Percentiles rank a stretch among this genome's conserved stretches.
These are phyloP conservation scores for Amyelois transitella DNA, from an alignment of 1,140 invertebrate species.

Conservation along the genomic window DNA sequence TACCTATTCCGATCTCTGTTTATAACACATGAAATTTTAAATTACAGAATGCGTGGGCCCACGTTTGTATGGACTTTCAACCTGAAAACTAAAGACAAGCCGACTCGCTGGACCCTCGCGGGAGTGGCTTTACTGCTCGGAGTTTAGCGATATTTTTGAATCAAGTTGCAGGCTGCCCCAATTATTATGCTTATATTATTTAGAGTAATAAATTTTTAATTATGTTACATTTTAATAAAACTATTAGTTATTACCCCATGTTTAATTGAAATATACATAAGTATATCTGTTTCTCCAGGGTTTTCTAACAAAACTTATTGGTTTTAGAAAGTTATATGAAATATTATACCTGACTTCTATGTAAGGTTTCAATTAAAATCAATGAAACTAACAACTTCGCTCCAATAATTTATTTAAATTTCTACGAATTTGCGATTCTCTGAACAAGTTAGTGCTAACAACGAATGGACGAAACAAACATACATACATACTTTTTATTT, in stretches of 20 bases:
- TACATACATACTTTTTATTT: conserved; percentile 5
- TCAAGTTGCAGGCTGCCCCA: background rate
- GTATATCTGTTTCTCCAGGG: too few species aligned
- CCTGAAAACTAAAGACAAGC: conserved; percentile 90
- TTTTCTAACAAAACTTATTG: too few species aligned
- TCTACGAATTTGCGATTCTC: background rate
- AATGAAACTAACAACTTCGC: too few species aligned
- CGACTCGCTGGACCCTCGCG: conserved; percentile 93
- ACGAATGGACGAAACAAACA: conserved; percentile 9
- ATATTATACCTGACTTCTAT: too few species aligned
- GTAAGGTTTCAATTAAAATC: too few species aligned
- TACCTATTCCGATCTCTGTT: too few species aligned
- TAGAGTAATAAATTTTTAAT: conserved; percentile 2
- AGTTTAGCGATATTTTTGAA: conserved; percentile 64
- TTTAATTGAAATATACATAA: too few species aligned
- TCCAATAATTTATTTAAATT: too few species aligned
- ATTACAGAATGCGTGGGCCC: conserved; percentile 81
- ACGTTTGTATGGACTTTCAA: conserved; percentile 98
- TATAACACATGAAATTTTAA: too few species aligned
- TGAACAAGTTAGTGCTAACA: conserved; percentile 12
- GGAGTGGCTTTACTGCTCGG: conserved; percentile 92
- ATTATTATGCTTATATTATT: background rate
- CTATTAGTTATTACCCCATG: conserved; percentile 9
- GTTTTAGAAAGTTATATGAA: too few species aligned
- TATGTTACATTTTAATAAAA: conserved; percentile 7